These are phyloP conservation scores for Leuciscus idus DNA, from an alignment of 2,113 vertebrate genomes.

Conservation along the genomic window DNA sequence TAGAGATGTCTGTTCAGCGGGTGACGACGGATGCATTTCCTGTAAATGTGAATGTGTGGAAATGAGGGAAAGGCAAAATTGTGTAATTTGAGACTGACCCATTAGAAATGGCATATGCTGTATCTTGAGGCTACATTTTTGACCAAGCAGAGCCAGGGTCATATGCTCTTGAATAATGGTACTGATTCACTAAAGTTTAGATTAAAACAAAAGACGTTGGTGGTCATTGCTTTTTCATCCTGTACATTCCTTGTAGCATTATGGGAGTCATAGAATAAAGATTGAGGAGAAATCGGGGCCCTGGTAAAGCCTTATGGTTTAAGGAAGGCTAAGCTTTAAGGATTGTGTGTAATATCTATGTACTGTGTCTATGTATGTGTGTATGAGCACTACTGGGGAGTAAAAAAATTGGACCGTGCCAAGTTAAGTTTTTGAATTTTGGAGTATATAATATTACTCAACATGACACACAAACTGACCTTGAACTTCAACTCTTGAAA, in stretches of 20 bases:
- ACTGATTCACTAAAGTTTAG: not conserved
- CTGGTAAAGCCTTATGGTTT: slow-evolving; percentile 36
- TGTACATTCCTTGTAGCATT: slow-evolving; percentile 46
- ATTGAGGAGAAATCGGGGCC: slow-evolving; percentile 32
- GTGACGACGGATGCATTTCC: not conserved
- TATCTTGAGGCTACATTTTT: slow-evolving; percentile 5
- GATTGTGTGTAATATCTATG: slow-evolving; percentile 2
- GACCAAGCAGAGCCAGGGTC: not conserved
- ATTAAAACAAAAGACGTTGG: slow-evolving; percentile 27
- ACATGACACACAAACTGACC: not conserved
- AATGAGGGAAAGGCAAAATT: not conserved
- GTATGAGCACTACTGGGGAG: not conserved
- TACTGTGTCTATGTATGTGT: slow-evolving; percentile 22
- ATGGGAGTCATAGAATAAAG: slow-evolving; percentile 11
- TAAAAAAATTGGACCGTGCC: not conserved
- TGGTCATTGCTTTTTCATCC: not conserved
- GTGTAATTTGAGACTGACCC: slow-evolving; percentile 16
- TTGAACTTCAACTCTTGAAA: slow-evolving; percentile 26
- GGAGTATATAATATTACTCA: not conserved
- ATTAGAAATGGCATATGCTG: not conserved
- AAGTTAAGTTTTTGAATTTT: not conserved
- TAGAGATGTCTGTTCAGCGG: not conserved
- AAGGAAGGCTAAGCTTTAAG: not conserved
- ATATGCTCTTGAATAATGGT: slow-evolving; percentile 7
- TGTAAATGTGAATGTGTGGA: slow-evolving; percentile 26